Evolutionary conservation across 1,140 invertebrate species (phyloP).

Genomic region (Trachelipus rathkii): DNA sequence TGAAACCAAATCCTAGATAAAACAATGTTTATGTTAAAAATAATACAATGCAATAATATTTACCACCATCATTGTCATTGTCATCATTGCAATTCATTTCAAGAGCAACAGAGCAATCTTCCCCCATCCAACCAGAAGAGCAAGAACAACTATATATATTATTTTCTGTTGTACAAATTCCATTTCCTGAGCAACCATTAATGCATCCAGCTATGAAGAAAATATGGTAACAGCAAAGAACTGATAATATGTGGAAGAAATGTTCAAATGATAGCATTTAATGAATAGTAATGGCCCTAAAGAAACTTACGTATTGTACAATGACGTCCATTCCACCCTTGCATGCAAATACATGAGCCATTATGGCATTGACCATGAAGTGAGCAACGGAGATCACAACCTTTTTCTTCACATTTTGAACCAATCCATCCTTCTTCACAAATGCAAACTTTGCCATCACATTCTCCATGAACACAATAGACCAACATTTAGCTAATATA

Average conservation of each 20-base stretch:
- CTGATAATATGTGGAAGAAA: neutral
- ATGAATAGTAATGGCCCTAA: neutral
- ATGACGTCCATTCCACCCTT: slow-evolving; percentile 95
- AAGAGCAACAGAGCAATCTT: slow-evolving; percentile 80
- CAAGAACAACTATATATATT: slow-evolving; percentile 89
- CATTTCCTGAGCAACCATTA: slow-evolving; percentile 84
- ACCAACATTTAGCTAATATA: slow-evolving; percentile 48
- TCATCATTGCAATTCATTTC: slow-evolving; percentile 91
- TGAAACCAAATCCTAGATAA: too few relatives aligned
- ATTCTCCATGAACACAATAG: slow-evolving; percentile 88
- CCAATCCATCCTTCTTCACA: slow-evolving; percentile 90
- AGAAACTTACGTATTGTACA: slow-evolving; percentile 82
- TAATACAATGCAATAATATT: too few relatives aligned
- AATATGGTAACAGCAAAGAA: neutral
- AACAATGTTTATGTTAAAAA: too few relatives aligned
- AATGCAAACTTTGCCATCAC: slow-evolving; percentile 78
- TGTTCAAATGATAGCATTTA: neutral
- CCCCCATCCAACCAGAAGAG: slow-evolving; percentile 83
- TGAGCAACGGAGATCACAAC: slow-evolving; percentile 78
- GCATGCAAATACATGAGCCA: slow-evolving; percentile 90
- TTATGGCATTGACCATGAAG: slow-evolving; percentile 94
- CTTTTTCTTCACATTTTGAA: slow-evolving; percentile 73
- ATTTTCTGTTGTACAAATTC: slow-evolving; percentile 72
- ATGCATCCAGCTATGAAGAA: slow-evolving; percentile 83
- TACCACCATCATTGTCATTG: slow-evolving; percentile 93